These are phyloP conservation scores for Alloplasta piceator DNA, from an alignment of 2,888 invertebrate species.

Conservation along the genomic window DNA sequence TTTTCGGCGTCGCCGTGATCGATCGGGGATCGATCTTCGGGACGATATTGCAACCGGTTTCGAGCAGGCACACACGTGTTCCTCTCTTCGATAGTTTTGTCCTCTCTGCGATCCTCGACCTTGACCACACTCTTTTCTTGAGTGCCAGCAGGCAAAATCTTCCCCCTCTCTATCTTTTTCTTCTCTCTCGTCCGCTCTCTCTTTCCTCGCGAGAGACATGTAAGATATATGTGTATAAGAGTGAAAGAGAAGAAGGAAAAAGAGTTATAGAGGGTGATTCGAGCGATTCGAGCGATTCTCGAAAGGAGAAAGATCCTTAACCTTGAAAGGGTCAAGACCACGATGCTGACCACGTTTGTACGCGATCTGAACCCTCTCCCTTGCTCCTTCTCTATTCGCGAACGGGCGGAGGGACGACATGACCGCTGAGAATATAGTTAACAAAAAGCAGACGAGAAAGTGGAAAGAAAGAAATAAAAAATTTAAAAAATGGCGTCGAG, in stretches of 20 bases:
- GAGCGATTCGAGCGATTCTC: constrained; percentile 20
- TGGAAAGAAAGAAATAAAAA: constrained; percentile 15
- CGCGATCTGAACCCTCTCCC: constrained; percentile 24
- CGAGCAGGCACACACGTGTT: not conserved
- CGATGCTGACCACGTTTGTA: constrained; percentile 9
- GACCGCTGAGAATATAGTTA: constrained; percentile 35
- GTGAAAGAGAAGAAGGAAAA: constrained; percentile 6
- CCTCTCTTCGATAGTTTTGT: not conserved
- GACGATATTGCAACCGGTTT: constrained; percentile 1
- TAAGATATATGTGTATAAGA: constrained; percentile 21
- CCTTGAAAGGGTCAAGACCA: constrained; percentile 67
- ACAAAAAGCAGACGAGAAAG: constrained; percentile 1
- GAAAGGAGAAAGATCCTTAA: constrained; percentile 65
- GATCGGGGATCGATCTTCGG: not conserved
- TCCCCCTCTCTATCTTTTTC: too few species aligned
- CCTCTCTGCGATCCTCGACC: constrained; percentile 41
- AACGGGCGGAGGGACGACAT: constrained; percentile 50
- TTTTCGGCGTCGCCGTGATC: not conserved
- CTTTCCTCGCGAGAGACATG: constrained; percentile 14
- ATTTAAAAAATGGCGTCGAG: constrained; percentile 11
- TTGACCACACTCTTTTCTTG: constrained; percentile 46
- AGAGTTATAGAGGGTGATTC: not conserved
- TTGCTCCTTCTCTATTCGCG: constrained; percentile 59
- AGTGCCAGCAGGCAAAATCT: constrained; percentile 20
- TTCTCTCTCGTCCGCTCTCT: too few species aligned